These are phyloP conservation scores for Columba guinea DNA, from an alignment of 2,797 vertebrate species.

Conservation along the genomic window DNA sequence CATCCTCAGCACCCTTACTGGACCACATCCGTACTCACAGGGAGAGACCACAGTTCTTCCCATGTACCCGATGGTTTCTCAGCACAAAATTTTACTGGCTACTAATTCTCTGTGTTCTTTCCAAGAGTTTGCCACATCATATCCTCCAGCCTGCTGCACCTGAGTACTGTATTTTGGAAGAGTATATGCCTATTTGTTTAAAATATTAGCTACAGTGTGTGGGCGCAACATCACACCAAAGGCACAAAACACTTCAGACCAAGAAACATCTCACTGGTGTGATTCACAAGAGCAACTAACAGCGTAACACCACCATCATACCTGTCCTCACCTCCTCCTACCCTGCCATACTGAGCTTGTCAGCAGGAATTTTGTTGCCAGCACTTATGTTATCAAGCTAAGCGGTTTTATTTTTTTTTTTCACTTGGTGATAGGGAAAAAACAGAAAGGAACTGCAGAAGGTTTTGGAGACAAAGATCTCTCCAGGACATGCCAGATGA, in stretches of 20 bases:
- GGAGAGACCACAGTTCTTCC: background rate
- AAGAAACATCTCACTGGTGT: background rate
- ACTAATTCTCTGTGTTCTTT: background rate
- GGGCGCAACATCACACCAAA: background rate
- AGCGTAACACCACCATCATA: background rate
- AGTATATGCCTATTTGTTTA: background rate
- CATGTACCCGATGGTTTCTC: background rate
- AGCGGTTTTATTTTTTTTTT: constrained; percentile 2
- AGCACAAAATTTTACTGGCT: background rate
- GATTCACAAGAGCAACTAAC: constrained; percentile 37
- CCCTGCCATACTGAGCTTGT: background rate
- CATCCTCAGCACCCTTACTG: background rate
- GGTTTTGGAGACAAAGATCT: background rate
- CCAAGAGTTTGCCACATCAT: background rate
- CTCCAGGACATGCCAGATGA: background rate
- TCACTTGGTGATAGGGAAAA: background rate
- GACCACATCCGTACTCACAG: background rate
- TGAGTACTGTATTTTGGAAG: fast-evolving
- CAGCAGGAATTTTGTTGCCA: background rate
- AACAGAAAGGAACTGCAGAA: background rate
- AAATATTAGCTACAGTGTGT: background rate
- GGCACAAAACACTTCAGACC: background rate
- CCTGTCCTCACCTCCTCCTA: constrained; percentile 44
- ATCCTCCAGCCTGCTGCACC: background rate
- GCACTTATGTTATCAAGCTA: background rate